Base-by-base conservation (phyloP, 92 coral and sea anemone species). In the Phenganax stokvisi region DNA sequence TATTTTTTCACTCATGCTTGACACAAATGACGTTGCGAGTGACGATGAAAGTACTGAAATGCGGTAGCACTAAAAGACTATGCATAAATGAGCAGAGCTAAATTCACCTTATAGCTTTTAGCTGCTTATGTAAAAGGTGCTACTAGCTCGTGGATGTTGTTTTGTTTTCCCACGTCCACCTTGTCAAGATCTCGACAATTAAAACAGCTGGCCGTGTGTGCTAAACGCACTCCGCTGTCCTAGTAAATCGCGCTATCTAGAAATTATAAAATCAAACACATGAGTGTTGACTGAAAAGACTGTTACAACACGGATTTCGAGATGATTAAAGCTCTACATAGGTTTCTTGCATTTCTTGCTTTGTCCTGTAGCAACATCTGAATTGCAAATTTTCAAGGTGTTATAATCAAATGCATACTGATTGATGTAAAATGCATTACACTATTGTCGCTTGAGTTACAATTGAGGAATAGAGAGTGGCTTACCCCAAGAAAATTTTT, bases 181-280 rank as follows among this genome's bases (percentile, higher is more conserved):
- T 68, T 68, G 73, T 68, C 73, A 37, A 30, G 52, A 68, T 68
- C 53, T 68, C 54, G 52, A 68, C 16, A 53, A 13, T 30, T 17
- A 68, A 64, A 64, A 64, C 73, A 68, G 73, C 73, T 68, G 73
- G 73, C 47, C 53, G 53, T 68, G 73, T 12, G 47, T 68, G 73
- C 54, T 68, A n/a, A 37, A 68, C 10, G 10, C 12, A 68, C 73
- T 68, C 73, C 73, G 73, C 73, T 68, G 73, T 27, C 29, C 73
- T 10, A 10, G 31, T 68, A 53, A 30, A 68, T 37, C 73, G 73
- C 31, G 52, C 73, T 20, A 13, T 37, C 54, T 37, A 68, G 31
- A 68, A 30, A 68, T 68, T 68, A 12, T 68, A 68, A 68, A 68
- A 29, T 53, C 73, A 68, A 68, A 68, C 73, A 68, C 12, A 68